phyloP scores from a whole-genome alignment of 2,888 invertebrate genomes.

The Drosophila hamatofila region DNA sequence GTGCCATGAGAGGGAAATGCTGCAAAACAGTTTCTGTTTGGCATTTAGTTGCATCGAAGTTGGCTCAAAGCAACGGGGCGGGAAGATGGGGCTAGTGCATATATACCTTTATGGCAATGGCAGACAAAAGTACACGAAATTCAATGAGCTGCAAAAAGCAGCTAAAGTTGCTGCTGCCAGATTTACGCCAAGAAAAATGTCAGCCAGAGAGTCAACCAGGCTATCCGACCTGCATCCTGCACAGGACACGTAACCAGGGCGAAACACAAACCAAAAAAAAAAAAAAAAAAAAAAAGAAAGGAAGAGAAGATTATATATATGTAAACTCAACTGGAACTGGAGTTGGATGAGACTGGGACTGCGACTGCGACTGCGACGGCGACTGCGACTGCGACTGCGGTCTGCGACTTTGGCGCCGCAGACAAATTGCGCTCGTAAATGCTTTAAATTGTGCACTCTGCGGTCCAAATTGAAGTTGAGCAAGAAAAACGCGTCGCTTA shows the following conservation, averaged over 20 bases:
- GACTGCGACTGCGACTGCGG: conserved; percentile 66
- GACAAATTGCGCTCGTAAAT: conserved; percentile 79
- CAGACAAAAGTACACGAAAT: conserved; percentile 78
- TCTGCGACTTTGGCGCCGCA: conserved; percentile 54
- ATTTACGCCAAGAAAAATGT: conserved; percentile 79
- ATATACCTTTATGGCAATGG: conserved; percentile 68
- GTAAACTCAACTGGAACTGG: conserved; percentile 59
- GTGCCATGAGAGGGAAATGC: conserved; percentile 24
- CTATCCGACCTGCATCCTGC: conserved; percentile 43
- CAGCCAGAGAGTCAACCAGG: conserved; percentile 34
- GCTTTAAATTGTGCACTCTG: conserved; percentile 75
- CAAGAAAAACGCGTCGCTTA: conserved; percentile 60
- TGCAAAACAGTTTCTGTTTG: conserved; percentile 65
- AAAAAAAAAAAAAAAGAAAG: conserved; percentile 19
- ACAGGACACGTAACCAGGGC: conserved; percentile 25
- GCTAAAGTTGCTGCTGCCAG: conserved; percentile 75
- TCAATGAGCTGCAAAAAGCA: conserved; percentile 80
- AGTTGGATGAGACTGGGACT: conserved; percentile 57
- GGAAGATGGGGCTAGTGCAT: conserved; percentile 21
- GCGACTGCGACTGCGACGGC: conserved; percentile 12
- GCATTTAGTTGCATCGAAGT: conserved; percentile 65
- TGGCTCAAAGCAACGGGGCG: conserved; percentile 28
- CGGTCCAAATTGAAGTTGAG: conserved; percentile 69
- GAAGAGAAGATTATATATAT: conserved; percentile 17
- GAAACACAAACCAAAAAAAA: neutral